Base-by-base conservation (phyloP, 2,797 vertebrate species). In the Avahi laniger region DNA sequence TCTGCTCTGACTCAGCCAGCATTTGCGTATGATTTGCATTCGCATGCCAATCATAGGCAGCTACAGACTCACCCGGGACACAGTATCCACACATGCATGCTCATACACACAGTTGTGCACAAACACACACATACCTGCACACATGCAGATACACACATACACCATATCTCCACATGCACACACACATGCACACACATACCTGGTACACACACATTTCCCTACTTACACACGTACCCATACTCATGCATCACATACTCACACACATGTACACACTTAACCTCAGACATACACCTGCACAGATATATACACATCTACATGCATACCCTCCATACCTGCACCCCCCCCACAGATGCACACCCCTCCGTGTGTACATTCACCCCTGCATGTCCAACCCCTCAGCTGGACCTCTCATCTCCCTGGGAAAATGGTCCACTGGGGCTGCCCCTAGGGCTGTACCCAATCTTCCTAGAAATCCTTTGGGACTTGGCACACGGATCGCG, bases 21-120 rank as follows among this genome's bases (percentile, higher is more conserved):
- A 96, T 95, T 96, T 97, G 91, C 91, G 81, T 94, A 94, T 79
- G 20, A 81, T 97, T 97, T 96, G 75, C 94, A 97, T 96, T 94
- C 89, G 30, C 95, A 73, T 97, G 91, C 86, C 82, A 80, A 28
- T 96, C 75, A 43, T 30, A 46, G 72, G 65, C 30, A 20, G 85
- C 79, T 79, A 52, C 80, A 69, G 91, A 73, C 80, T 93, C n/a
- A 89, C 52, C 48, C 2, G 10, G 35, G 28, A 54, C 28, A 50
- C 26, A 22, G 1, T 52, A 30, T 20, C 30, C 76, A 92, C 38
- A 54, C 33, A 38, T 18, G 15, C 43, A 30, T 20, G 18, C 24
- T 52, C 38, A 28, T 35, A 2, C 33, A 72, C 20, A 28, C n/a
- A 38, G 12, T 67, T 67, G 18, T 89, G 33, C 26, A 70, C 54